phyloP scores from a whole-genome alignment of 2,113 vertebrate species.

The Protobothrops flavoviridis region DNA sequence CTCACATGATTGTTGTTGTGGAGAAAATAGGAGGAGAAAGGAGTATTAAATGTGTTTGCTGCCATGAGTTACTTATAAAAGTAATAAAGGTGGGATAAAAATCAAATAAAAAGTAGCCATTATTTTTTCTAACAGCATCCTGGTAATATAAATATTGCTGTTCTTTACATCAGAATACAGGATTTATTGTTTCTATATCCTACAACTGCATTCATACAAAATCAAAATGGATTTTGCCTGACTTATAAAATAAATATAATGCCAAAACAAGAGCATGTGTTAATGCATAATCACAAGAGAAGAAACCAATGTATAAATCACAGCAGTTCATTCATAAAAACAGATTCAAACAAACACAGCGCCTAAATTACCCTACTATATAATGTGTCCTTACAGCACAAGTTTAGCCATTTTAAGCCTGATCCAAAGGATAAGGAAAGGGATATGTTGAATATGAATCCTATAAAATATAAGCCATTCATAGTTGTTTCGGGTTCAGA shows the following conservation, averaged over 20 bases:
- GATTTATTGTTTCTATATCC: background rate
- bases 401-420: background rate
- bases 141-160: background rate
- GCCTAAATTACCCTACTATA: conserved; percentile 14
- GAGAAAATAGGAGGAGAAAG: background rate
- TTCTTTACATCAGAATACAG: background rate
- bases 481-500: background rate
- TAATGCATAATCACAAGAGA: background rate
- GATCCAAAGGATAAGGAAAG: conserved; percentile 19
- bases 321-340: accelerated
- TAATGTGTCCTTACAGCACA: background rate
- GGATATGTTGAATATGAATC: conserved; percentile 8
- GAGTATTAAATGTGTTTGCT: background rate
- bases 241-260: background rate
- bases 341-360: background rate
- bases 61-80: background rate
- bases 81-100: background rate
- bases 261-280: background rate
- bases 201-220: background rate
- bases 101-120: background rate
- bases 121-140: background rate
- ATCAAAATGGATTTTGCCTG: background rate
- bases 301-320: background rate
- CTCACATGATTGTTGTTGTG: background rate
- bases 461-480: background rate